phyloP scores from a whole-genome alignment of 2,888 invertebrate genomes.

The Glomeris marginata region DNA sequence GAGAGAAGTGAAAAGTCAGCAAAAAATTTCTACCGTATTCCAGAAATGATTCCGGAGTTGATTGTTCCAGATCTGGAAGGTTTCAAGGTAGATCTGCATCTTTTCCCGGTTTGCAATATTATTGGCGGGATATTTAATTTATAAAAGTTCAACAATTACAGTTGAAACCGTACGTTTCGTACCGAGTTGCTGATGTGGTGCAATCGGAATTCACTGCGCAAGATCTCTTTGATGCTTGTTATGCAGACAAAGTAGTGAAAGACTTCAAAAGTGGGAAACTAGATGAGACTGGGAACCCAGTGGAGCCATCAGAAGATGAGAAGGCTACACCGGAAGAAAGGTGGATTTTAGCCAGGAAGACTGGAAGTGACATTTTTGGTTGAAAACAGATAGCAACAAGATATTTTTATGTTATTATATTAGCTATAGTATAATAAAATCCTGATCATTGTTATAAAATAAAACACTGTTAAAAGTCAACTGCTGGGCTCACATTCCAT shows the following conservation, averaged over 20 bases:
- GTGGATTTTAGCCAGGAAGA: conserved; percentile 47
- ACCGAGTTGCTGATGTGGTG: conserved; percentile 54
- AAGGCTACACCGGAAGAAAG: conserved; percentile 56
- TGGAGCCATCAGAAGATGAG: conserved; percentile 57
- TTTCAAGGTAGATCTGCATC: conserved; percentile 41
- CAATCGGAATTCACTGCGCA: conserved; percentile 70
- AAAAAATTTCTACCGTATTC: conserved; percentile 33
- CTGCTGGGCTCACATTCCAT: too few relatives aligned
- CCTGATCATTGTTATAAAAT: too few relatives aligned
- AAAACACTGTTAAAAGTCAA: too few relatives aligned
- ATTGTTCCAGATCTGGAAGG: conserved; percentile 76
- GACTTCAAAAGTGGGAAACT: conserved; percentile 59
- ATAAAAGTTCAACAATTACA: conserved; percentile 27
- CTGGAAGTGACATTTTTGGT: conserved; percentile 71
- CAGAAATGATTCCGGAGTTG: conserved; percentile 82
- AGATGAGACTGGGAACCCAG: conserved; percentile 47
- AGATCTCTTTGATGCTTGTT: conserved; percentile 65
- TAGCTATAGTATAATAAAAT: too few relatives aligned
- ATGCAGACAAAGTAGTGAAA: conserved; percentile 57
- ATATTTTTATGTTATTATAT: too few relatives aligned
- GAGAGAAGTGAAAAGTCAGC: background rate
- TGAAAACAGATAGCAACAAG: conserved; percentile 31
- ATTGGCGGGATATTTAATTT: too few relatives aligned
- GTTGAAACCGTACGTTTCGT: conserved; percentile 89
- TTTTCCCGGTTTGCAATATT: background rate